phyloP scores from a whole-genome alignment of 92 coral and sea anemone genomes.

The Actinernus sp. region DNA sequence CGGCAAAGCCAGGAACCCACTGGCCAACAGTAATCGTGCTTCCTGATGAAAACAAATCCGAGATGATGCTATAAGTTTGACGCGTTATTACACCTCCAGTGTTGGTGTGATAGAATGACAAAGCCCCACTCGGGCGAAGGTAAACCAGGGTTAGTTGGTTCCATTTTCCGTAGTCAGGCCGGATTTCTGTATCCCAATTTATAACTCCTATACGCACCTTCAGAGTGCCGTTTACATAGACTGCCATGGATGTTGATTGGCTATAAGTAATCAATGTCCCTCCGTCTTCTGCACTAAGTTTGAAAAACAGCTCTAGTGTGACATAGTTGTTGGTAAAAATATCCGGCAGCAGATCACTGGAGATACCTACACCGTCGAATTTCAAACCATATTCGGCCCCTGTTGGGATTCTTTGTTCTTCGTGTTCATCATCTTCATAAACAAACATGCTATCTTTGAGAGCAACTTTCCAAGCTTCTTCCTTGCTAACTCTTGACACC shows the following conservation, averaged over 20 bases:
- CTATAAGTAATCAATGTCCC: constrained; percentile 71
- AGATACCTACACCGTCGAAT: constrained; percentile 56
- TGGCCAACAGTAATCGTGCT: constrained; percentile 64
- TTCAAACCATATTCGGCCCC: constrained; percentile 70
- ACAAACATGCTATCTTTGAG: constrained; percentile 38
- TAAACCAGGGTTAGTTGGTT: constrained; percentile 62
- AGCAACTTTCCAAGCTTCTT: constrained; percentile 37
- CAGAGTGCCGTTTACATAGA: constrained; percentile 15
- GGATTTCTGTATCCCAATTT: constrained; percentile 35
- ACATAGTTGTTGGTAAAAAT: constrained; percentile 45
- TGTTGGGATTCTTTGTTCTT: constrained; percentile 33
- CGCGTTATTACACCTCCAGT: constrained; percentile 19
- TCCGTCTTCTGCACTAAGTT: constrained; percentile 10
- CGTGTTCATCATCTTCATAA: constrained; percentile 35
- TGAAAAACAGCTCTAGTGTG: constrained; percentile 47
- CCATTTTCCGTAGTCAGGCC: constrained; percentile 31
- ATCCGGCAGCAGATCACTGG: constrained; percentile 53
- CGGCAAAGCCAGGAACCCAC: constrained; percentile 66
- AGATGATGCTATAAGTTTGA: constrained; percentile 12
- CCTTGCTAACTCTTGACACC: constrained; percentile 7
- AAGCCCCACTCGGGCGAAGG: constrained; percentile 49
- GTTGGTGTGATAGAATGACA: constrained; percentile 32
- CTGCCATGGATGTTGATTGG: constrained; percentile 33
- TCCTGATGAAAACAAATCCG: constrained; percentile 45
- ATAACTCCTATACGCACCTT: constrained; percentile 23